Evolutionary conservation across 2,797 vertebrate species (phyloP).

Genomic region (Cephalopachus bancanus): DNA sequence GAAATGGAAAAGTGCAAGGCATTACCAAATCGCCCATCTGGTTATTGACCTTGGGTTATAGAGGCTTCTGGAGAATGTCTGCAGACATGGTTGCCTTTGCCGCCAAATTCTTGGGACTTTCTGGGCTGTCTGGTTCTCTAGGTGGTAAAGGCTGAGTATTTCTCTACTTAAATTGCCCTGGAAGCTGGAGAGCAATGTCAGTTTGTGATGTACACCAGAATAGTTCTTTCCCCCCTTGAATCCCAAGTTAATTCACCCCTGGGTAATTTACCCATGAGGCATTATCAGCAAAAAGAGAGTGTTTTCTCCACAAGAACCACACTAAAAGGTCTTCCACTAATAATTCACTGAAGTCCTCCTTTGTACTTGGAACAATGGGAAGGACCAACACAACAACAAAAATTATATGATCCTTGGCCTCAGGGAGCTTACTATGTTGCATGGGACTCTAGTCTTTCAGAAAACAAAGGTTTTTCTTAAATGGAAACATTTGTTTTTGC

Average conservation of each 20-base stretch:
- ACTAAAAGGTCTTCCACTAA: not conserved
- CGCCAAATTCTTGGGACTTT: not conserved
- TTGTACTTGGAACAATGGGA: not conserved
- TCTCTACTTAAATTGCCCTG: not conserved
- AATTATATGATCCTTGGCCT: not conserved
- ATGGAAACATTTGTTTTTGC: not conserved
- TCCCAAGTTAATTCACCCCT: not conserved
- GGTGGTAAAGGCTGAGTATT: not conserved
- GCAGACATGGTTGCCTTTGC: not conserved
- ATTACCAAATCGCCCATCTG: slow-evolving; percentile 52
- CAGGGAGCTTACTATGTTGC: not conserved
- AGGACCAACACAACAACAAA: not conserved
- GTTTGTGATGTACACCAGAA: not conserved
- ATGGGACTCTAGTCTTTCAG: not conserved
- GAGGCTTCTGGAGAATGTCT: slow-evolving; percentile 60
- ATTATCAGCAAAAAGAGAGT: not conserved
- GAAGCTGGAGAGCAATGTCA: not conserved
- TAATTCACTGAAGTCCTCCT: not conserved
- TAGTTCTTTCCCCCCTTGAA: not conserved
- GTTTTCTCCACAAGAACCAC: not conserved
- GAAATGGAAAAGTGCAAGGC: slow-evolving; percentile 31
- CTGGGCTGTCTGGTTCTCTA: not conserved
- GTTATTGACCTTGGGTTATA: slow-evolving; percentile 40
- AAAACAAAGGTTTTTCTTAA: not conserved
- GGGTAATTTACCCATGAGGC: not conserved